Base-by-base conservation (phyloP, 2,888 invertebrate genomes). In the Meghimatium bilineatum region DNA sequence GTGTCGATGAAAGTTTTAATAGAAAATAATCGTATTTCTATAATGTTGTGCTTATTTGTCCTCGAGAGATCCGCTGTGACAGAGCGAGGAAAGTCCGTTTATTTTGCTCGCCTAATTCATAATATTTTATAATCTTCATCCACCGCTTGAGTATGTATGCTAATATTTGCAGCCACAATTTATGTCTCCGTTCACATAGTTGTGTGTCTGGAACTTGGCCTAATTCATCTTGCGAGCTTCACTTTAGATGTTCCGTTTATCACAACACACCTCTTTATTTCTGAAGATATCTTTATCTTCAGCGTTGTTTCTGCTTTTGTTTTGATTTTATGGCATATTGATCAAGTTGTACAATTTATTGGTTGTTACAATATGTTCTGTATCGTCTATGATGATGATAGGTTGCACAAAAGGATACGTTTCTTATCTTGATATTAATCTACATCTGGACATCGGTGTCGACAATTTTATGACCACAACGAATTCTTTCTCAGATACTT, bases 1-100 rank as follows among this genome's bases (percentile, higher is more conserved):
- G 63, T 36, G 72, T 52, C 80, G 44, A 44, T 72, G 80, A 63
- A 74, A 74, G 74, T 44, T 72, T 74, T 72, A 72, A 81, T 81
- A 74, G 63, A 60, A 52, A 71, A 81, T 72, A 74, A 74, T 72
- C 63, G 74, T 63, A 81, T 52, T 74, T 36, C 80, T 60, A 74
- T 81, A 81, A 81, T 44, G 80, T 67, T 49, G 66, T 38, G 78
- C 49, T 44, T 78, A 66, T 78, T 78, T 78, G 78, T 78, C 78
- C 78, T 78, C 67, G 67, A 67, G 49, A 63, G 78, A 38, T 44
- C n/a, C 63, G 67, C 67, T n/a, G 3, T 29, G 60, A 14, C 66
- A 66, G 66, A 29, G 23, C 17, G 76, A 63, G 76, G 56, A 76
- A 76, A 29, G 12, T 60, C 26, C 60, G 14, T 76, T 63, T 63